phyloP scores from a whole-genome alignment of 2,113 vertebrate genomes.

The Notechis scutatus region DNA sequence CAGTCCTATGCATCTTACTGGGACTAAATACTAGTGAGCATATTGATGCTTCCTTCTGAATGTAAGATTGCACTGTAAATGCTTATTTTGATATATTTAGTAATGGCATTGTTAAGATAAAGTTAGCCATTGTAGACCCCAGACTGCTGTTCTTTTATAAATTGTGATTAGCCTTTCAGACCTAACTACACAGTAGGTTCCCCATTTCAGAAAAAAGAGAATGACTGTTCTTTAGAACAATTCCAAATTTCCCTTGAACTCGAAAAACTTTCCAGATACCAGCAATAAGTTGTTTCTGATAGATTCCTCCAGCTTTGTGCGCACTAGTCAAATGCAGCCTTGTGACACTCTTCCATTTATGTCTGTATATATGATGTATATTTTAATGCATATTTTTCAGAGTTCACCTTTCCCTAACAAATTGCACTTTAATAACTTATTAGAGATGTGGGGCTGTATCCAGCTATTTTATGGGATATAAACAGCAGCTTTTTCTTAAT shows the following conservation, averaged over 20 bases:
- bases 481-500: slow-evolving; percentile 29
- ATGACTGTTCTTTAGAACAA: background rate
- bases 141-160: slow-evolving; percentile 34
- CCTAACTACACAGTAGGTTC: background rate
- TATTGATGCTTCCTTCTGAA: background rate
- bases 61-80: slow-evolving; percentile 22
- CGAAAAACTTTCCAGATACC: background rate
- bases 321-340: background rate
- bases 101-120: slow-evolving; percentile 53
- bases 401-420: slow-evolving; percentile 36
- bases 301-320: slow-evolving; percentile 31
- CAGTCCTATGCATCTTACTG: background rate
- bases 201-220: background rate
- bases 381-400: slow-evolving; percentile 31
- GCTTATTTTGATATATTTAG: slow-evolving; percentile 40
- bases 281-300: slow-evolving; percentile 18
- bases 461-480: slow-evolving; percentile 4
- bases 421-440: slow-evolving; percentile 63
- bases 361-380: slow-evolving; percentile 6
- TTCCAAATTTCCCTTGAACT: background rate
- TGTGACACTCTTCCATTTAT: slow-evolving; percentile 15
- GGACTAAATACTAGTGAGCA: background rate
- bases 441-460: background rate
- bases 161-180: slow-evolving; percentile 36
- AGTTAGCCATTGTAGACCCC: slow-evolving; percentile 5